A percentile compares a stretch with the other conserved stretches of the same genome.
These are phyloP conservation scores for Platyscelio sp. DNA, from an alignment of 2,888 invertebrate species.

Conservation along the genomic window DNA sequence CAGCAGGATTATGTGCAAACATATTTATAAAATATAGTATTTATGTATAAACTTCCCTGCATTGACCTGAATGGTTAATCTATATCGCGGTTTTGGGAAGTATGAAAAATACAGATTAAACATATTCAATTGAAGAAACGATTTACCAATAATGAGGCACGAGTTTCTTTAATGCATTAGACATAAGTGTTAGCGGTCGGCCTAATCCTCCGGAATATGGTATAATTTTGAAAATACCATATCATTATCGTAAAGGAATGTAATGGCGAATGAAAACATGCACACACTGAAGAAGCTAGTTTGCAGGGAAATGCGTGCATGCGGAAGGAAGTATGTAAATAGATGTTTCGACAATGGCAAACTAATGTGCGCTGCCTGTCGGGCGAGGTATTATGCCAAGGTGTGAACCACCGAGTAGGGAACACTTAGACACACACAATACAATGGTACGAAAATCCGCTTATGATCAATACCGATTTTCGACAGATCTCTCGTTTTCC, in stretches of 20 bases:
- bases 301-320: slow-evolving; percentile 45
- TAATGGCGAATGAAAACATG: slow-evolving; percentile 15
- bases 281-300: slow-evolving; percentile 27
- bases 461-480: slow-evolving; percentile 82
- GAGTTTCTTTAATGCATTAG: no score
- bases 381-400: slow-evolving; percentile 77
- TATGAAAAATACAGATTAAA: no score
- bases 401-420: slow-evolving; percentile 78
- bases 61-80: no score
- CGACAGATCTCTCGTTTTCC: slow-evolving; percentile 66
- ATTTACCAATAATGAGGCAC: no score
- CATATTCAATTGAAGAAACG: no score
- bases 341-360: slow-evolving; percentile 70
- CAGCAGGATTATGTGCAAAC: no score
- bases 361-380: slow-evolving; percentile 72
- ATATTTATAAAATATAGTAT: no score
- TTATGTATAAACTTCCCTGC: no score
- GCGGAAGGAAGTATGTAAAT: slow-evolving; percentile 67
- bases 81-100: no score
- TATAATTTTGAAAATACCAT: neutral
- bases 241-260: slow-evolving; percentile 10
- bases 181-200: no score
- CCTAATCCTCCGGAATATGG: neutral
- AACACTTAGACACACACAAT: slow-evolving; percentile 70
- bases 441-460: slow-evolving; percentile 76